Conservation (phyloP, 2,888 invertebrate genomes). For the Nomada flava region DNA sequence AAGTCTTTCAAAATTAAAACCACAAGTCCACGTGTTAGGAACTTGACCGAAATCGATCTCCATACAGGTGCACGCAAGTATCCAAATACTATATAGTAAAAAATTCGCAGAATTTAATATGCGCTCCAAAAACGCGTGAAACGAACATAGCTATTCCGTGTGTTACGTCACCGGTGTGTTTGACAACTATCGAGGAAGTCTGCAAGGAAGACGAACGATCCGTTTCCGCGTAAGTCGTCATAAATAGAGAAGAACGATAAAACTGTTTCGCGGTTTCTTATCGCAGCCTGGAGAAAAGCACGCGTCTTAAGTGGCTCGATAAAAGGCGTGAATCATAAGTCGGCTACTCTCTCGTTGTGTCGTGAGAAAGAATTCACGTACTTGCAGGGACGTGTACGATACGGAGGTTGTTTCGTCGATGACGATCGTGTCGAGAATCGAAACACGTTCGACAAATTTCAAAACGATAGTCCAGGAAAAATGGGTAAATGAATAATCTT, state of each 20-base stretch:
- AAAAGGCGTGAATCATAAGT: constrained; percentile 65
- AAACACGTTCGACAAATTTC: too few relatives aligned
- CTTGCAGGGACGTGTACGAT: constrained; percentile 4
- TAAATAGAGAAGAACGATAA: constrained; percentile 53
- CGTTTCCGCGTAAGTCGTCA: constrained; percentile 47
- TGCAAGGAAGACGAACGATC: constrained; percentile 38
- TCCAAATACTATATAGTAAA: too few relatives aligned
- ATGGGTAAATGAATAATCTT: too few relatives aligned
- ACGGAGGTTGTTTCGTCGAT: constrained; percentile 23
- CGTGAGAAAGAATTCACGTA: constrained; percentile 61
- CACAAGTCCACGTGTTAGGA: background rate
- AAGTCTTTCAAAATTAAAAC: background rate
- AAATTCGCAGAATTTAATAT: too few relatives aligned
- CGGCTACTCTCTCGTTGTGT: constrained; percentile 11
- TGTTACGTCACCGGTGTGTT: constrained; percentile 30
- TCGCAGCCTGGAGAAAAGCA: constrained; percentile 56
- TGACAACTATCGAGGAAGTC: constrained; percentile 35
- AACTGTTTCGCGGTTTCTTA: constrained; percentile 52
- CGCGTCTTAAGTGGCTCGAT: constrained; percentile 58
- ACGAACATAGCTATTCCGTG: background rate
- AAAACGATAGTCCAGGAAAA: too few relatives aligned
- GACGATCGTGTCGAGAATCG: constrained; percentile 7
- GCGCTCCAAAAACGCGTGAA: too few relatives aligned
- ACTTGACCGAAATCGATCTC: too few relatives aligned
- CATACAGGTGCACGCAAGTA: too few relatives aligned